Percentiles rank a stretch among this genome's conserved stretches.
These are phyloP conservation scores for Cryptoprocta ferox DNA, from an alignment of 2,797 vertebrate genomes.

Conservation along the genomic window DNA sequence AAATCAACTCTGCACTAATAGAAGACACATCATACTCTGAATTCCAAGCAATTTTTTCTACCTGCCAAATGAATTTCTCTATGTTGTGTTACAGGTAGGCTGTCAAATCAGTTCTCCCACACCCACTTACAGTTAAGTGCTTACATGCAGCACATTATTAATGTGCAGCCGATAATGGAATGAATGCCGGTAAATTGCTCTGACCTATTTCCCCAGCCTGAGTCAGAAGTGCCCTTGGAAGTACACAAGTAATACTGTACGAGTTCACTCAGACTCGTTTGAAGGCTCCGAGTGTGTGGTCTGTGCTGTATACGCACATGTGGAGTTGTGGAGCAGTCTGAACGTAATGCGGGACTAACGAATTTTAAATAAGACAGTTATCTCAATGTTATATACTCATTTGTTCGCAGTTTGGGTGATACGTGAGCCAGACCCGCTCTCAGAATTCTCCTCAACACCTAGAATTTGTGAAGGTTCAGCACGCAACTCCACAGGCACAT, in stretches of 20 bases:
- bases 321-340: neutral
- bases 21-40: slow-evolving; percentile 14
- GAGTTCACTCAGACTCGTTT: neutral
- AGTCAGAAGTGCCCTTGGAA: neutral
- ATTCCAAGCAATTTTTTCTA: slow-evolving; percentile 46
- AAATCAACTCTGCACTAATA: neutral
- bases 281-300: neutral
- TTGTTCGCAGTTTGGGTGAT: neutral
- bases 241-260: neutral
- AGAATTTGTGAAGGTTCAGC: neutral
- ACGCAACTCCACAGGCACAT: fast-evolving
- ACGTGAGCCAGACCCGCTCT: neutral
- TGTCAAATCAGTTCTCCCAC: slow-evolving; percentile 11
- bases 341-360: neutral
- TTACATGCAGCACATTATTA: slow-evolving; percentile 25
- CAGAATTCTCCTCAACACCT: neutral
- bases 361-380: neutral
- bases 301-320: neutral
- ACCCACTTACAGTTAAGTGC: neutral
- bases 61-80: slow-evolving; percentile 27
- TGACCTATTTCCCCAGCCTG: slow-evolving; percentile 4
- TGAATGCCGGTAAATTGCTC: slow-evolving; percentile 7
- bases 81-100: neutral
- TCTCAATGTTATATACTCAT: neutral
- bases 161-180: neutral